Base-by-base conservation (phyloP, 2,888 invertebrate genomes). In the Synergus itoensis region DNA sequence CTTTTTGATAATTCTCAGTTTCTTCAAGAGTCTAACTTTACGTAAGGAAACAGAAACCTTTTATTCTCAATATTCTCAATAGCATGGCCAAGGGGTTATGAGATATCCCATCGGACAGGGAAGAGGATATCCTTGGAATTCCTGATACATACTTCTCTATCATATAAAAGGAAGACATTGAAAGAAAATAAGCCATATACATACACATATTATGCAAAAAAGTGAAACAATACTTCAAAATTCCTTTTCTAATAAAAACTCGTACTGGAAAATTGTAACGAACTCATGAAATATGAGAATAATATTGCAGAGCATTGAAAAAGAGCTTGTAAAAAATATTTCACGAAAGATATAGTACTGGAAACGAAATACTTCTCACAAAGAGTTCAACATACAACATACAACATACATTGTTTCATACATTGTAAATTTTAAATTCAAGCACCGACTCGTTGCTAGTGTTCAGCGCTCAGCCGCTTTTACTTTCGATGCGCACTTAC, bases 401-500 rank as follows among this genome's bases (percentile, higher is more conserved):
- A 36, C 4, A 45, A 45, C 45, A 45, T 11, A 11, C 11, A 45
- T 11, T 45, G 14, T 45, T 53, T 53, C 5, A n/a, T 53, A 63
- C 28, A 63, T 36, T 36, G 63, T 16, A 16, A 41, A 2, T 53
- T 53, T 9, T n/a, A 36, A 14, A 36, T 73, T n/a, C 41, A 64
- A n/a, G 4, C 2, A 43, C 14, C 14, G 21, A 48, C 28, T 48
- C 9, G 16, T n/a, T 45, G 14, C 16, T 18, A 43, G 12, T 43
- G 21, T 43, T 64, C 8, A 40, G 41, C 1, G 14, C 9, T 36
- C 8, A 16, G 43, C 3, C 45, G 53, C 73, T 73, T 73, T 73
- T 73, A 73, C 73, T 73, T 53, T 53, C 73, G 16, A 57, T 28
- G 53, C 36, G 53, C 36, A 40, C 67, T 11, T 18, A 73, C 28